Evolutionary conservation across 2,888 invertebrate species (phyloP).

Genomic region (Platycheirus rosarum): DNA sequence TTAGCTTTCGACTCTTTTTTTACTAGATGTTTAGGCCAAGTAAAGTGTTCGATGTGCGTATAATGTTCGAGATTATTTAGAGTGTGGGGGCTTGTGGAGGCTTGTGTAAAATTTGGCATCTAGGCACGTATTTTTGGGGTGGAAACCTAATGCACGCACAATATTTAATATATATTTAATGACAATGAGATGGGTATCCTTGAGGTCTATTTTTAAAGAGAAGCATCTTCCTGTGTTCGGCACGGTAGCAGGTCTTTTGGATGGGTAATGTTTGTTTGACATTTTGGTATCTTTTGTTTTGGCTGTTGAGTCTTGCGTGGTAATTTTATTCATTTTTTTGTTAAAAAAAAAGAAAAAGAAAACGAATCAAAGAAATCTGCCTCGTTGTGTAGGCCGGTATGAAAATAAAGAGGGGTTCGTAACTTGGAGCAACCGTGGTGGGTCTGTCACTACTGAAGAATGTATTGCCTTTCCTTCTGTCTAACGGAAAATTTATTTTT

Average conservation of each 20-base stretch:
- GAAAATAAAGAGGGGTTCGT: neutral
- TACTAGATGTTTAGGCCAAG: conserved; percentile 42
- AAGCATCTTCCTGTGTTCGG: neutral
- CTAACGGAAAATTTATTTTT: neutral
- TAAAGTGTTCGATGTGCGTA: neutral
- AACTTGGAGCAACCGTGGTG: neutral
- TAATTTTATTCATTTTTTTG: neutral
- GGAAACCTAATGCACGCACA: conserved; percentile 29
- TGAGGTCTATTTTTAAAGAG: neutral
- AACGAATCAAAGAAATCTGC: neutral
- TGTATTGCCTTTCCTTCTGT: neutral
- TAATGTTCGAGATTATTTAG: conserved; percentile 4
- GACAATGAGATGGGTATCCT: conserved; percentile 4
- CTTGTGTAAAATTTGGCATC: conserved; percentile 29
- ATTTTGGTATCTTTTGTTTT: conserved; percentile 22
- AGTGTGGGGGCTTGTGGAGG: neutral
- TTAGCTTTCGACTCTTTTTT: conserved; percentile 17
- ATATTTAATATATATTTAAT: conserved; percentile 36
- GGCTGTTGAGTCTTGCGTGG: neutral
- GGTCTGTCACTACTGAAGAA: neutral
- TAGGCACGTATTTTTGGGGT: conserved; percentile 48
- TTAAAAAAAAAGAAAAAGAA: no score
- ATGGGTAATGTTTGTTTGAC: conserved; percentile 4
- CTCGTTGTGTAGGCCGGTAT: neutral
- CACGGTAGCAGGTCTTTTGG: neutral